A percentile compares a stretch with the other conserved stretches of the same genome.
Evolutionary conservation across 2,797 vertebrate species (phyloP).

Genomic region (Emydoidea blandingii): DNA sequence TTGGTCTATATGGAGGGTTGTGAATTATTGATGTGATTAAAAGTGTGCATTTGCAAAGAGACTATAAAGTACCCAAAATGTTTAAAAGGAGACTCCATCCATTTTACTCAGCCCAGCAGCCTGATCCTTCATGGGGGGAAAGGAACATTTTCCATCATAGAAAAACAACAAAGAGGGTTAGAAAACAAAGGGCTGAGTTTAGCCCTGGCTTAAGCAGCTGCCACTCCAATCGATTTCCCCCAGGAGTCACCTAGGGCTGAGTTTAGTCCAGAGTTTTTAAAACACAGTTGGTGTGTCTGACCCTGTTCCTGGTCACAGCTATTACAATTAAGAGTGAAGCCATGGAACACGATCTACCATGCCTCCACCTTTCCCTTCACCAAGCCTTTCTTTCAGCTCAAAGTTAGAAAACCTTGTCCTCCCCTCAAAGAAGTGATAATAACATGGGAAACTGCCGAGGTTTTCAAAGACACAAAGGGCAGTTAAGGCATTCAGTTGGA

Average conservation of each 20-base stretch:
- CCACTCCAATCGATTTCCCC: accelerated
- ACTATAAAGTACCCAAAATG: slow-evolving; percentile 1
- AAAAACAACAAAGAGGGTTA: not conserved
- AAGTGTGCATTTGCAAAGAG: not conserved
- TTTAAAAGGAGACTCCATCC: not conserved
- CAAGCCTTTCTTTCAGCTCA: not conserved
- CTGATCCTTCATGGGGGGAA: not conserved
- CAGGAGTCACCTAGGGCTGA: not conserved
- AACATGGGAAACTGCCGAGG: not conserved
- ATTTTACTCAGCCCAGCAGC: not conserved
- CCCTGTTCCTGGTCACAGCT: not conserved
- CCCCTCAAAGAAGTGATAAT: not conserved
- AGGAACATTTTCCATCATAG: not conserved
- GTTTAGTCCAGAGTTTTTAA: not conserved
- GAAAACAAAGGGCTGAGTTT: not conserved
- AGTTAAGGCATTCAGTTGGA: accelerated
- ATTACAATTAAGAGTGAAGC: not conserved
- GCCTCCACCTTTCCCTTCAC: not conserved
- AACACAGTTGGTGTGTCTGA: not conserved
- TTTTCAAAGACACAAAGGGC: not conserved
- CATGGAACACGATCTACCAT: accelerated
- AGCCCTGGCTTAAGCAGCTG: not conserved
- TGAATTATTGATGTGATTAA: slow-evolving; percentile 51
- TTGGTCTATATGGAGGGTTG: not conserved
- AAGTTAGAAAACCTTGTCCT: not conserved